Evolutionary conservation across 2,888 invertebrate genomes (phyloP).

Genomic region (Yponomeuta malinellus): DNA sequence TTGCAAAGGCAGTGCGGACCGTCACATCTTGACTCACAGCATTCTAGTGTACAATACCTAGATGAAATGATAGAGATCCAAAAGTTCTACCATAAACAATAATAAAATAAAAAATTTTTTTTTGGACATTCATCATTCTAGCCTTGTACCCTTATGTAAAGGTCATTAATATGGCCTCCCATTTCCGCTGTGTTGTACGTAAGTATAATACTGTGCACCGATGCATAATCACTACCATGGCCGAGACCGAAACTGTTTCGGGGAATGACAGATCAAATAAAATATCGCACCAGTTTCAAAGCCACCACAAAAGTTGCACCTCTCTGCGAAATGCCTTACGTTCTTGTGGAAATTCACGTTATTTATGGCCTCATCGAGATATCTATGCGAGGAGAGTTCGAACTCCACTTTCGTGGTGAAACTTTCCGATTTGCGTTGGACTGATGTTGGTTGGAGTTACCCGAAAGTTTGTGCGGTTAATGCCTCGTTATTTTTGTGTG

Average conservation of each 20-base stretch:
- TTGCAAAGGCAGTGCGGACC: no score
- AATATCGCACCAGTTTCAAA: not conserved
- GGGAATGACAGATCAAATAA: not conserved
- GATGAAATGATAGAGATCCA: no score
- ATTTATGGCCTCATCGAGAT: not conserved
- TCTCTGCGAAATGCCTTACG: not conserved
- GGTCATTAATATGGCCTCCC: not conserved
- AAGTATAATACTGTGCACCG: not conserved
- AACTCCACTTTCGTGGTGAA: not conserved
- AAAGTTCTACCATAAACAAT: no score
- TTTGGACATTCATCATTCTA: no score
- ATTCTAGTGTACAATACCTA: no score
- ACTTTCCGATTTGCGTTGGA: not conserved
- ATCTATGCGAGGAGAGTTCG: not conserved
- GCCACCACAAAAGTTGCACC: not conserved
- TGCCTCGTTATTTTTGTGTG: not conserved
- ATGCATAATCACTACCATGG: not conserved
- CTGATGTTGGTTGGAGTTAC: not conserved
- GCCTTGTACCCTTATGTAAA: no score
- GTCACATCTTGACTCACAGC: no score
- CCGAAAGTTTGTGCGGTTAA: not conserved
- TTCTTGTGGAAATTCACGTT: not conserved
- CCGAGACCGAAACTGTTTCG: not conserved
- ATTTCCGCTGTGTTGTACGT: not conserved
- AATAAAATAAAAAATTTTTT: no score